Evolutionary conservation across 2,113 vertebrate genomes (phyloP).

Genomic region (Cinclus mexicanus): DNA sequence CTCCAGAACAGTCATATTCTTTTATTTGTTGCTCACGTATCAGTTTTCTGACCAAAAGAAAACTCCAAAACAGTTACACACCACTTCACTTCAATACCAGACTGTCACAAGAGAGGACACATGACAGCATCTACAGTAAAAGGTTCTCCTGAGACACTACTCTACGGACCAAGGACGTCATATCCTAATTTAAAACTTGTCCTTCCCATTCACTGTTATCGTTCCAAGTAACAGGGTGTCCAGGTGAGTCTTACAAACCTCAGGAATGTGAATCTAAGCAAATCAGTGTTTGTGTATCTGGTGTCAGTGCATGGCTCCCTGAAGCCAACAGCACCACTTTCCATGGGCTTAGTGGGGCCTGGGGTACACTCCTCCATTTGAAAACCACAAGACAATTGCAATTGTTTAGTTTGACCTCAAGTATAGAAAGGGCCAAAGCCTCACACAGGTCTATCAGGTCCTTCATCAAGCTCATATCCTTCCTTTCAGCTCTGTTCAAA

Average conservation of each 20-base stretch:
- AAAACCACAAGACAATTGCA: background rate
- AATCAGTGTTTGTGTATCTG: background rate
- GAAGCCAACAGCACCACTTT: background rate
- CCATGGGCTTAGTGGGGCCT: background rate
- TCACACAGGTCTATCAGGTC: background rate
- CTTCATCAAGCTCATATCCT: background rate
- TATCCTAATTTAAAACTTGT: background rate
- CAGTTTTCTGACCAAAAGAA: background rate
- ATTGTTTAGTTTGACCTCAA: background rate
- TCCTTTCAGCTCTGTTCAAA: slow-evolving; percentile 12
- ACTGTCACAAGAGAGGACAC: background rate
- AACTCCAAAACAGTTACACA: background rate
- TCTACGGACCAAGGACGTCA: background rate
- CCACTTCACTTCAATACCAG: background rate
- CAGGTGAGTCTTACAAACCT: background rate
- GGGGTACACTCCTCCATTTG: background rate
- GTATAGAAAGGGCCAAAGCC: background rate
- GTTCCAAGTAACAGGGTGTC: background rate
- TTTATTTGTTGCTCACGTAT: background rate
- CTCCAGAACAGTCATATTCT: background rate
- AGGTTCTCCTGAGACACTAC: background rate
- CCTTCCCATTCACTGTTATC: background rate
- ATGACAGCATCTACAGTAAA: background rate
- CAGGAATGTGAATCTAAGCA: background rate
- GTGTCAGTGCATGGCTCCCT: background rate